These are phyloP conservation scores for Amiota mariae DNA, from an alignment of 2,888 invertebrate genomes.

Conservation along the genomic window DNA sequence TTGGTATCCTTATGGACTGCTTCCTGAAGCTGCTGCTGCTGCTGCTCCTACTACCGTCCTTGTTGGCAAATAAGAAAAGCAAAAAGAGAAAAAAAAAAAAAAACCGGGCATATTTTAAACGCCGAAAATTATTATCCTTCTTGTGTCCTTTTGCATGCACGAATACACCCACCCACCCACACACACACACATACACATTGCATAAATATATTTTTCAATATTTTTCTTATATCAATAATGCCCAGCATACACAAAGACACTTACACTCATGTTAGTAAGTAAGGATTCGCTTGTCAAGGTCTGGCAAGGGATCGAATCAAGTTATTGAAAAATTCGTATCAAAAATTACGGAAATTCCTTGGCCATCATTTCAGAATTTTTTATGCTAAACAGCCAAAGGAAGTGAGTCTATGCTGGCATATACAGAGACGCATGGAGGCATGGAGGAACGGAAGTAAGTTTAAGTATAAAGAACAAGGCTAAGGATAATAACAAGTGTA, in stretches of 20 bases:
- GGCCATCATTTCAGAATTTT: slow-evolving; percentile 33
- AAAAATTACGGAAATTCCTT: slow-evolving; percentile 48
- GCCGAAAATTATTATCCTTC: slow-evolving; percentile 62
- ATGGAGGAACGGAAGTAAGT: neutral
- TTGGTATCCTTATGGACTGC: slow-evolving; percentile 51
- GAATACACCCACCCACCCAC: neutral
- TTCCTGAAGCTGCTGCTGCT: slow-evolving; percentile 49
- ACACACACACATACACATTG: no score
- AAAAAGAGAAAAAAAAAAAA: slow-evolving; percentile 39
- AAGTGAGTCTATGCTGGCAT: slow-evolving; percentile 38
- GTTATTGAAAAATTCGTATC: slow-evolving; percentile 65
- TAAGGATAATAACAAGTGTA: neutral
- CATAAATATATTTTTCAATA: neutral
- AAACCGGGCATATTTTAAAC: slow-evolving; percentile 60
- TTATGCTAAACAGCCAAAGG: slow-evolving; percentile 23
- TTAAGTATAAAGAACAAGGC: neutral
- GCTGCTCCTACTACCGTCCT: slow-evolving; percentile 38
- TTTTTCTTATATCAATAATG: slow-evolving; percentile 11
- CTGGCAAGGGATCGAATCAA: slow-evolving; percentile 36
- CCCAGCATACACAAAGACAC: neutral
- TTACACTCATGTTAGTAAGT: no score
- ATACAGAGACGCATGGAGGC: no score
- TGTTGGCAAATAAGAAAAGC: slow-evolving; percentile 45
- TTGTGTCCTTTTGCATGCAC: slow-evolving; percentile 42
- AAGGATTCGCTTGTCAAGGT: neutral